These are phyloP conservation scores for Promerops cafer DNA, from an alignment of 2,113 vertebrate genomes.

Conservation along the genomic window DNA sequence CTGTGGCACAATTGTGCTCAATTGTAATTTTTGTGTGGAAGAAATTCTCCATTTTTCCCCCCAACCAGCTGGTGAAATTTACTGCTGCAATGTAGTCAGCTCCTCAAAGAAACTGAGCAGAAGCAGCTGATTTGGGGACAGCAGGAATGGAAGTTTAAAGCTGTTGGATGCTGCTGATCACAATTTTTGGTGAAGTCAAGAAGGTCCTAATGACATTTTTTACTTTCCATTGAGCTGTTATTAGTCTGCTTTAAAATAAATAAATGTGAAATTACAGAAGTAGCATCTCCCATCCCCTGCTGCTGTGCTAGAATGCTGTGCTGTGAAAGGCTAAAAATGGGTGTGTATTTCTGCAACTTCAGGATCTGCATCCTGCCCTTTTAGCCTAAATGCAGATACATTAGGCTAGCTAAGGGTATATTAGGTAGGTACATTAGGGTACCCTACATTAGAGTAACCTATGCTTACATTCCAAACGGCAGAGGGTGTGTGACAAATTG, in stretches of 20 bases:
- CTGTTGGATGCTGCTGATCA: not conserved
- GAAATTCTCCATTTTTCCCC: not conserved
- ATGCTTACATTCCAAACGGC: not conserved
- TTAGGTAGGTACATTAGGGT: not conserved
- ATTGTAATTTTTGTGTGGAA: not conserved
- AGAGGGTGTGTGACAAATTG: not conserved
- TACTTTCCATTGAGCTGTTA: not conserved
- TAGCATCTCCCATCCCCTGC: not conserved
- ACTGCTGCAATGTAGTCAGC: not conserved
- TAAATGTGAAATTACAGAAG: not conserved
- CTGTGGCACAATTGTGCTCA: not conserved
- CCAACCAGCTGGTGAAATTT: not conserved
- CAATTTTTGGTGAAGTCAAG: not conserved
- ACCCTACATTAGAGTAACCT: not conserved
- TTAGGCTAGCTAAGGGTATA: not conserved
- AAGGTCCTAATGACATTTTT: not conserved
- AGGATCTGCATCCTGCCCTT: not conserved
- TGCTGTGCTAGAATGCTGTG: not conserved
- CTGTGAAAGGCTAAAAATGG: not conserved
- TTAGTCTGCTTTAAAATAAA: not conserved
- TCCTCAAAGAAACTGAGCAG: not conserved
- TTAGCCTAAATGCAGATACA: not conserved
- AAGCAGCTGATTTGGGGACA: not conserved
- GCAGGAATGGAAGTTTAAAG: not conserved
- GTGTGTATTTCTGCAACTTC: rapidly evolving